These are phyloP conservation scores for Microtus richardsoni DNA, from an alignment of 2,113 vertebrate genomes.

Conservation along the genomic window DNA sequence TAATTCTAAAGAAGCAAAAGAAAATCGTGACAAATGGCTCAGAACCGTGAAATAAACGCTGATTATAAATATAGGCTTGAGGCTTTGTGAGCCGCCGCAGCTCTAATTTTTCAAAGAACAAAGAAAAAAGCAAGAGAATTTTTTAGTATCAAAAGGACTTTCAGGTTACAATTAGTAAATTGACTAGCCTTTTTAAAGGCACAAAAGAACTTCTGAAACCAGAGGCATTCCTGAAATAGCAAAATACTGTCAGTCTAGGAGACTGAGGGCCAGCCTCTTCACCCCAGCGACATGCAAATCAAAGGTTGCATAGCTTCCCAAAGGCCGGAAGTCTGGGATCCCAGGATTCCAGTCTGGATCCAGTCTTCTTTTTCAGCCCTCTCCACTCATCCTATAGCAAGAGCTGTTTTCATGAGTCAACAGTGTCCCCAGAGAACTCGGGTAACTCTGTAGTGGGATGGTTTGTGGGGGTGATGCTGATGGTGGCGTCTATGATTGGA, in stretches of 20 bases:
- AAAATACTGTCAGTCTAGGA: not conserved
- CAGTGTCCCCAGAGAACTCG: not conserved
- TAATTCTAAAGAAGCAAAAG: conserved; percentile 41
- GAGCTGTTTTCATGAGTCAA: not conserved
- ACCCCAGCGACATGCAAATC: not conserved
- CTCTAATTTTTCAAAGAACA: conserved; percentile 73
- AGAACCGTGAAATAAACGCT: conserved; percentile 69
- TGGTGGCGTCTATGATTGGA: not conserved
- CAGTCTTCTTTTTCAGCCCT: not conserved
- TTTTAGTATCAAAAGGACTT: conserved; percentile 70
- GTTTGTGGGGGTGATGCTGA: not conserved
- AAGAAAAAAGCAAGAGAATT: conserved; percentile 64
- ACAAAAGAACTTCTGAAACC: conserved; percentile 59
- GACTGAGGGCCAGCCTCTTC: not conserved
- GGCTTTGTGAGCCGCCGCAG: conserved; percentile 62
- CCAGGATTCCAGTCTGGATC: not conserved
- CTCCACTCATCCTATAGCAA: not conserved
- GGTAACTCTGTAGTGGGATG: not conserved
- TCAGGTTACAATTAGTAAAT: conserved; percentile 76
- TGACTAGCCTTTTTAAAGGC: conserved; percentile 68
- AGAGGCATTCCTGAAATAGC: not conserved
- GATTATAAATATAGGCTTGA: conserved; percentile 72
- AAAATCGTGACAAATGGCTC: conserved; percentile 28
- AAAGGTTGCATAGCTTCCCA: conserved; percentile 1
- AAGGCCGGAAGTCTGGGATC: not conserved